Evolutionary conservation across 2,113 vertebrate genomes (phyloP).

Genomic region (Pluvialis apricaria): DNA sequence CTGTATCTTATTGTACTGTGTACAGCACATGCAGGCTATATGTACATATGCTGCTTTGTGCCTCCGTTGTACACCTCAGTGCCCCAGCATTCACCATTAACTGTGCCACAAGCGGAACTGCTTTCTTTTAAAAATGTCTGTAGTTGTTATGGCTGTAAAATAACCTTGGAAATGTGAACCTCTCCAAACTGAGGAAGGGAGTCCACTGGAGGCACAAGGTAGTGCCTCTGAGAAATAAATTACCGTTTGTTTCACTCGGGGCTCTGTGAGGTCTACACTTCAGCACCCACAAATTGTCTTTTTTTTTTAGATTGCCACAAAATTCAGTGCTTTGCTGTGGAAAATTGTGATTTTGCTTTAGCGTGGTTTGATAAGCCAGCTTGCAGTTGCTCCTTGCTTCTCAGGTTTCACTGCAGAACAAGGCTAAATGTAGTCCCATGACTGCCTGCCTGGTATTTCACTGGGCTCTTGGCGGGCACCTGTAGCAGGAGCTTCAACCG

Average conservation of each 20-base stretch:
- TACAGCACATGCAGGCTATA: neutral
- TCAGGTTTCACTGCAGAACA: neutral
- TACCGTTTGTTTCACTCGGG: neutral
- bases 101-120: neutral
- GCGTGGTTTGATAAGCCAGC: neutral
- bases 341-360: neutral
- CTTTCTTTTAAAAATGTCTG: neutral
- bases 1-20: neutral
- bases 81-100: neutral
- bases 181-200: neutral
- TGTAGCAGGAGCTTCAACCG: neutral
- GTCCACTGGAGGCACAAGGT: neutral
- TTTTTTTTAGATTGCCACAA: neutral
- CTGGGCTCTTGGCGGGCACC: neutral
- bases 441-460: neutral
- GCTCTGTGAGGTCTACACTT: neutral
- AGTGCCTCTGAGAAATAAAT: neutral
- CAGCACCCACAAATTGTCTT: neutral
- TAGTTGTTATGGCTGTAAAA: neutral
- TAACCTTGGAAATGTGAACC: neutral
- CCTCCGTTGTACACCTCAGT: neutral
- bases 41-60: neutral
- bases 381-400: neutral
- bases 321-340: neutral
- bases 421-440: accelerated